Evolutionary conservation across 2,888 invertebrate genomes (phyloP).

Genomic region (Drosophila testacea): DNA sequence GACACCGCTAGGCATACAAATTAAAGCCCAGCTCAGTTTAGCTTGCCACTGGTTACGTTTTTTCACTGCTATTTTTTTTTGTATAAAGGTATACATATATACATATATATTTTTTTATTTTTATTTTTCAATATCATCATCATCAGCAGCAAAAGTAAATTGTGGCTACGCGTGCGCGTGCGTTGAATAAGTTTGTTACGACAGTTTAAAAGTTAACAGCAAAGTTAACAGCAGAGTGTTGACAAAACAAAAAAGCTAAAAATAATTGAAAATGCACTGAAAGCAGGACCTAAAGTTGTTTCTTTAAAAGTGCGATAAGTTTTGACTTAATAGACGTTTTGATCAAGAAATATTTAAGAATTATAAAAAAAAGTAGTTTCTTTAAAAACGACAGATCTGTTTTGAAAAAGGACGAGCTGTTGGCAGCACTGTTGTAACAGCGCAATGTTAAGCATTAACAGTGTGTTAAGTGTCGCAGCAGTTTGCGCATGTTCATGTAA

Average conservation of each 20-base stretch:
- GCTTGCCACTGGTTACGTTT: conserved; percentile 13
- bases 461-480: conserved; percentile 7
- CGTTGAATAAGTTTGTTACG: conserved; percentile 51
- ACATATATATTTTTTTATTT: conserved; percentile 1
- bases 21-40: conserved; percentile 44
- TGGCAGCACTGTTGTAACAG: conserved; percentile 1
- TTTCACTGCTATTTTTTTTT: not conserved
- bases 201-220: conserved; percentile 13
- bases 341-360: too few species aligned
- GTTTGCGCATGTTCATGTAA: conserved; percentile 21
- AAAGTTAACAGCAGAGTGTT: not conserved
- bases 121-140: conserved; percentile 55
- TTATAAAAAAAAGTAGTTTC: too few species aligned
- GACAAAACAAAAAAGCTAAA: too few species aligned
- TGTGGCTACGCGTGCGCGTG: conserved; percentile 80
- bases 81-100: too few species aligned
- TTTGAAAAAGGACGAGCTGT: not conserved
- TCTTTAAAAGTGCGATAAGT: too few species aligned
- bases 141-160: conserved; percentile 66
- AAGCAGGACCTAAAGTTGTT: too few species aligned
- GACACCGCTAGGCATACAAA: conserved; percentile 66
- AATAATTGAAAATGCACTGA: too few species aligned
- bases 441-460: not conserved
- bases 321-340: too few species aligned
- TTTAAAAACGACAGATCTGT: too few species aligned